Base-by-base conservation (phyloP, 2,888 invertebrate genomes). In the Leptinotarsa haldemani region DNA sequence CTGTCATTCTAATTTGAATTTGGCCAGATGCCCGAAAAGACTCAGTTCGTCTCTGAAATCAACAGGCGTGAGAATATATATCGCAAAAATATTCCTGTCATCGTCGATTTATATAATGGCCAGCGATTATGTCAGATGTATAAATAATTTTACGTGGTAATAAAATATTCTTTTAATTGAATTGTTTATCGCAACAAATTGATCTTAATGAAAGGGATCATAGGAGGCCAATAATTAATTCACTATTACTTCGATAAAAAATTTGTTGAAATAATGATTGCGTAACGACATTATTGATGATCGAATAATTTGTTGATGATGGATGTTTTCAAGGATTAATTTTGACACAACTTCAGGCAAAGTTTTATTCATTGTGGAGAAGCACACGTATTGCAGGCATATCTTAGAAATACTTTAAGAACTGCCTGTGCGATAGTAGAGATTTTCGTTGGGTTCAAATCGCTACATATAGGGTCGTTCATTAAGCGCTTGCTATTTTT, bases 121-220 rank as follows among this genome's bases (percentile, higher is more conserved):
- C 47, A n/a, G n/a, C 50, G 61, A 15, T 74, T 68, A 74, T 66
- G 74, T 74, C 70, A 74, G 74, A 71, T 71, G 53, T 71, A 65
- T 74, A 71, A 74, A 74, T 71, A 68, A 74, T 74, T 69, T 74
- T 69, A 68, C 58, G 68, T 53, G 58, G 46, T 63, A 64, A 75
- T 75, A 72, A 75, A 70, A 75, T 64, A 25, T 48, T 53, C 48
- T 68, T 78, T 76, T 75, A 79, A 78, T 75, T 78, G 70, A 74
- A 78, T 75, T 79, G 79, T 79, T 78, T 79, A 75, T 77, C 74
- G 52, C 47, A 73, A 76, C 74, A 76, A 75, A 79, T 77, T 79
- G 77, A 76, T 77, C 75, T 75, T 79, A 77, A 79, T 78, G 75
- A 77, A 77, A 58, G 65, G 58, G 71, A 71, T 65, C 74, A 75